Percentiles rank a stretch among this genome's conserved stretches.
Evolutionary conservation across 2,888 invertebrate genomes (phyloP).

Genomic region (Formica aserva): DNA sequence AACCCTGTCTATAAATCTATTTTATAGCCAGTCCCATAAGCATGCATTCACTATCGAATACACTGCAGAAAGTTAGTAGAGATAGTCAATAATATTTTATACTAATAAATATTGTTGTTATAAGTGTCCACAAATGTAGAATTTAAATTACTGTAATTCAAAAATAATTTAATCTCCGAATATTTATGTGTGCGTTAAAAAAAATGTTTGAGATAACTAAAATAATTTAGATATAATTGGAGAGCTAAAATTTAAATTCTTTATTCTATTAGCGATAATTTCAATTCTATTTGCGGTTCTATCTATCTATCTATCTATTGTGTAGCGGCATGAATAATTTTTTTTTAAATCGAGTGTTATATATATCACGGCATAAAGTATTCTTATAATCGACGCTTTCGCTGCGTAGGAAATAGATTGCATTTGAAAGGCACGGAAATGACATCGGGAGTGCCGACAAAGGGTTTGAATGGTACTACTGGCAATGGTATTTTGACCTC

Average conservation of each 20-base stretch:
- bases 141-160: not conserved
- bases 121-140: not conserved
- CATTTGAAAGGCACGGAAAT: slow-evolving; percentile 80
- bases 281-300: slow-evolving; percentile 6
- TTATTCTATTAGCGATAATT: not conserved
- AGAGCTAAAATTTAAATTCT: not conserved
- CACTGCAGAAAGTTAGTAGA: slow-evolving; percentile 88
- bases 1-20: slow-evolving; percentile 88
- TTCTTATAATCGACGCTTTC: slow-evolving; percentile 44
- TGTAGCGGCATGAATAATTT: not conserved
- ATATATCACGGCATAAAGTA: slow-evolving; percentile 3
- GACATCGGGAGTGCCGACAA: slow-evolving; percentile 71
- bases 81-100: not conserved
- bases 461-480: slow-evolving; percentile 81
- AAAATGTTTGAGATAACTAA: not conserved
- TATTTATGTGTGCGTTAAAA: not conserved
- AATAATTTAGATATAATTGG: not conserved
- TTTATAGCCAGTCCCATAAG: slow-evolving; percentile 87
- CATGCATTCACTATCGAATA: slow-evolving; percentile 90
- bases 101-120: not conserved
- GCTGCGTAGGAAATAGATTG: slow-evolving; percentile 87
- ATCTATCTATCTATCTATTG: not conserved
- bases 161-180: not conserved
- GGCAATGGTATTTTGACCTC: slow-evolving; percentile 88
- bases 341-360: slow-evolving; percentile 20